Conservation (phyloP, 1,140 invertebrate species). For the Dolichoris vasculosae region DNA sequence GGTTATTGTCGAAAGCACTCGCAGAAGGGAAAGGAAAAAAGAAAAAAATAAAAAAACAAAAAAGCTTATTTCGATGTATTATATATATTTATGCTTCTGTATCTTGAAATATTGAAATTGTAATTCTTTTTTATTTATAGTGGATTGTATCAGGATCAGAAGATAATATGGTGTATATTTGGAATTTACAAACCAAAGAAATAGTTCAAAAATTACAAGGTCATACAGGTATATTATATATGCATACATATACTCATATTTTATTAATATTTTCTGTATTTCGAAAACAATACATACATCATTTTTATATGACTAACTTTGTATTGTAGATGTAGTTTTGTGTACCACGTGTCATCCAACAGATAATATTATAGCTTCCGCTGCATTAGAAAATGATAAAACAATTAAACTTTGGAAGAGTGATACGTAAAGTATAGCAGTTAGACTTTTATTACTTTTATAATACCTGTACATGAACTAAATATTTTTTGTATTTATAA, state of each 20-base stretch:
- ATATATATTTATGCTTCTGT: too few species aligned
- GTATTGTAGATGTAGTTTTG: constrained; percentile 91
- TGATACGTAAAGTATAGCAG: constrained; percentile 90
- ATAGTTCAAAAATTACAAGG: constrained; percentile 98
- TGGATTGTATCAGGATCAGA: constrained; percentile 99
- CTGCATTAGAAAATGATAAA: constrained; percentile 98
- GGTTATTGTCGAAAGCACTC: too few species aligned
- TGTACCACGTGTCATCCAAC: constrained; percentile 99
- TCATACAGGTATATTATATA: constrained; percentile 84
- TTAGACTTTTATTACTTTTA: background rate
- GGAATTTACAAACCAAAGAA: constrained; percentile 99
- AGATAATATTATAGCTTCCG: constrained; percentile 99
- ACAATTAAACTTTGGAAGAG: constrained; percentile 99
- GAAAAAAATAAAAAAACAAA: too few species aligned
- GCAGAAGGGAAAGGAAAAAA: too few species aligned
- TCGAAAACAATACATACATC: too few species aligned
- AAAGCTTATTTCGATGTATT: too few species aligned
- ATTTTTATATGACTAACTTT: constrained; percentile 8
- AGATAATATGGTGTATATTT: constrained; percentile 99
- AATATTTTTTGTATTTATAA: background rate
- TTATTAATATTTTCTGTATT: too few species aligned
- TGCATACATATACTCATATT: background rate
- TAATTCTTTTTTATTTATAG: constrained; percentile 72
- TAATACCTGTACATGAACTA: background rate
- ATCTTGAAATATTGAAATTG: background rate